Evolutionary conservation across 2,888 invertebrate genomes (phyloP).

Genomic region (Hoplodrina blanda): DNA sequence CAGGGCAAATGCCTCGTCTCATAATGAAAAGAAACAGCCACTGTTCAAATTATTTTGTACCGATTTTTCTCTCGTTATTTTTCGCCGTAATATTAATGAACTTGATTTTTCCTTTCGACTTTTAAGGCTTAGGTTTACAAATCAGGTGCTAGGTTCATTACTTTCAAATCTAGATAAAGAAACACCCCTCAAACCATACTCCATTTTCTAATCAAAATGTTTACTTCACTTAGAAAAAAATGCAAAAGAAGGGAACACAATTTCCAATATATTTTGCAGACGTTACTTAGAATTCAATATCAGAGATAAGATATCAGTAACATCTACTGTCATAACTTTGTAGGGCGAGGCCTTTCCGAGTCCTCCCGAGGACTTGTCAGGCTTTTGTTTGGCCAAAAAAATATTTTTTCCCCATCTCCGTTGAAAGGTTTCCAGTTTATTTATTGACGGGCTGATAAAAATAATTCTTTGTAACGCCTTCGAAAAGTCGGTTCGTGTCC

Average conservation of each 20-base stretch:
- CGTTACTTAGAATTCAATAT: conserved; percentile 64
- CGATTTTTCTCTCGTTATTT: neutral
- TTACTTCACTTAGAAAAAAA: conserved; percentile 26
- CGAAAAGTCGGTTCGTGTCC: conserved; percentile 37
- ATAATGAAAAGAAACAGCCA: neutral
- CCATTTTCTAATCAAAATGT: conserved; percentile 27
- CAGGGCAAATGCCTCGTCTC: neutral
- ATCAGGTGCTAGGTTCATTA: neutral
- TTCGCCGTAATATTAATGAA: neutral
- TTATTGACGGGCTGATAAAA: conserved; percentile 72
- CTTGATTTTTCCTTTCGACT: neutral
- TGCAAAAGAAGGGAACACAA: conserved; percentile 25
- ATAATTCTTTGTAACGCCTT: conserved; percentile 61
- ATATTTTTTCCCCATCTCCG: conserved; percentile 58
- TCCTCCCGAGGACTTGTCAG: conserved; percentile 45
- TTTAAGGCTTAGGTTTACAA: neutral
- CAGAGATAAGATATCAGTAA: conserved; percentile 63
- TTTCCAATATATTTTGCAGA: conserved; percentile 63
- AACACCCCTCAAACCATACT: neutral
- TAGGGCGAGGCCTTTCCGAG: conserved; percentile 35
- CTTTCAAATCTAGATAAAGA: conserved; percentile 8
- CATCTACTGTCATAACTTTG: conserved; percentile 62
- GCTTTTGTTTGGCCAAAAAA: conserved; percentile 65
- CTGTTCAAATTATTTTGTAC: neutral
- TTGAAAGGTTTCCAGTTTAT: conserved; percentile 68